Evolutionary conservation across 2,888 invertebrate genomes (phyloP), one percentile per base, ranked within the genome.

Genomic region (Pandemis corylana): DNA sequence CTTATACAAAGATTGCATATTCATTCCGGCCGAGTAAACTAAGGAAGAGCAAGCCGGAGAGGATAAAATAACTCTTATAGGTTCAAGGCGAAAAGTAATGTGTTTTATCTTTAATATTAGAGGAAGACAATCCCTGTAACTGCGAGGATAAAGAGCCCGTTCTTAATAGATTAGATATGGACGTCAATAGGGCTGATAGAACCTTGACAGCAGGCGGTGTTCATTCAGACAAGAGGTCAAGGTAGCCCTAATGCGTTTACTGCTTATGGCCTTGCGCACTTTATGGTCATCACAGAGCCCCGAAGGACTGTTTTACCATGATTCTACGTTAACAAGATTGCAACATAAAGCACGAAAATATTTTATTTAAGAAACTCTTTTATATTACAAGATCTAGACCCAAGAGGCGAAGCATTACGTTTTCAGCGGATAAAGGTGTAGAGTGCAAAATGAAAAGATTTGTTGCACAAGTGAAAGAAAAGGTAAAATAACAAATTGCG

Each of bases 161-260:
- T 80, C 79, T 78, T 85, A 84, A 86, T 84, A 81, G 80, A 82
- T 83, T 82, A 76, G 80, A 80, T 80, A 81, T 83, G 82, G 82
- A 84, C 84, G 84, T 84, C 83, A 81, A 84, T 85, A 86, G 83
- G 83, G 78, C 80, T 82, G 80, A 77, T 77, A 77, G 81, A 80
- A 81, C 90, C 91, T 90, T 91, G 90, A 90, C 89, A 85, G 82
- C 81, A 82, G 82, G 78, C 79, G 78, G 78, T 84, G 83, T 80
- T 84, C 80, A 76, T 80, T 83, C 80, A 75, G 80, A 77, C 78
- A 76, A 36, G 84, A 84, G 92, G 92, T 91, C 91, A 92, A 90
- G 91, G 90, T 83, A 80, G 79, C 81, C 81, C 82, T 89, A 88
- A 89, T 87, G 83, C 86, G 85, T 88, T 90, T 87, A 89, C 79